phyloP scores from a whole-genome alignment of 2,797 vertebrate species.

The Sebastolobus altivelis region DNA sequence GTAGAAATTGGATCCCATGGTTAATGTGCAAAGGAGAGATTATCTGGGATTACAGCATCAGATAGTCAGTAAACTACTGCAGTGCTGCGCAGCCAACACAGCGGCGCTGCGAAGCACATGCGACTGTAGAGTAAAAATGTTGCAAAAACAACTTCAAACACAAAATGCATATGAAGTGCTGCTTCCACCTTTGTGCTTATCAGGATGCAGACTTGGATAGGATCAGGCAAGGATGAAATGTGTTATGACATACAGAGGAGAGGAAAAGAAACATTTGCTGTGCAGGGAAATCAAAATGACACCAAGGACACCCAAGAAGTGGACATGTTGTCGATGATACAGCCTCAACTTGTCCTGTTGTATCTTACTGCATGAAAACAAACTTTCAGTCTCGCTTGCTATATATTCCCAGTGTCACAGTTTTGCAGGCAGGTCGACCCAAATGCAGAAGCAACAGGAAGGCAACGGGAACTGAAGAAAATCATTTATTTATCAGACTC shows the following conservation, averaged over 20 bases:
- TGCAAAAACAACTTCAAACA: not conserved
- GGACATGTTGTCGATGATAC: conserved; percentile 9
- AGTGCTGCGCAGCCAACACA: not conserved
- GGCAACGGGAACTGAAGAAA: not conserved
- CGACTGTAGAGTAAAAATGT: not conserved
- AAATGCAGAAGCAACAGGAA: not conserved
- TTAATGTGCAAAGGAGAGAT: conserved; percentile 50
- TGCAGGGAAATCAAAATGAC: conserved; percentile 46
- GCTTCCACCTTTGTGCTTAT: conserved; percentile 17
- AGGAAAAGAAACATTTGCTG: conserved; percentile 18
- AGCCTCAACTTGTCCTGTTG: conserved; percentile 4
- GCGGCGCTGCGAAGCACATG: not conserved
- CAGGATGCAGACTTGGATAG: conserved; percentile 16
- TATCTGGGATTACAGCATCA: conserved; percentile 45
- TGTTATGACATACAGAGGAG: conserved; percentile 22
- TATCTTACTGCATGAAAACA: conserved; percentile 11
- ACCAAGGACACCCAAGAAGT: not conserved
- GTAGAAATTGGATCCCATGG: conserved; percentile 46
- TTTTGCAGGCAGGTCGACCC: not conserved
- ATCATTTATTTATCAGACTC: not conserved
- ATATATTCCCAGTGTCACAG: not conserved
- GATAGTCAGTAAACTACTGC: conserved; percentile 28
- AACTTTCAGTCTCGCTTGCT: not conserved
- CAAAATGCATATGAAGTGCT: not conserved
- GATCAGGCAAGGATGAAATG: conserved; percentile 10